Evolutionary conservation across 2,797 vertebrate species (phyloP).

Genomic region (Dicrostonyx torquatus): DNA sequence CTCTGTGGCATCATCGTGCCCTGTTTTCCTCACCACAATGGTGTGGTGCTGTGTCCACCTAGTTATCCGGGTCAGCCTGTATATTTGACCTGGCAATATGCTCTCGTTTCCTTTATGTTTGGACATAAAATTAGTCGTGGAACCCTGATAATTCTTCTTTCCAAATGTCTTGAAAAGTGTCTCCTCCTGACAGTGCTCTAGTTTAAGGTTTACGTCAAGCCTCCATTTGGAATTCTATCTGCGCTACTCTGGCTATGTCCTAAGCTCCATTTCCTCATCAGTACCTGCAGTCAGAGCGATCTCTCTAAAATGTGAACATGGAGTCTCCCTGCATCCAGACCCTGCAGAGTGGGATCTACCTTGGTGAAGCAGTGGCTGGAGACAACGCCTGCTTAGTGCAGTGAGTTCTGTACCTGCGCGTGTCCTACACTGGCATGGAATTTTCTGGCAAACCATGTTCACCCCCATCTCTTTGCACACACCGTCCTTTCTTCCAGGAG

Average conservation of each 20-base stretch:
- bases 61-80: not conserved
- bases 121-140: not conserved
- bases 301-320: not conserved
- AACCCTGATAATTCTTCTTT: not conserved
- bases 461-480: rapidly evolving
- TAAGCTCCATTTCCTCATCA: not conserved
- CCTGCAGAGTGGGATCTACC: not conserved
- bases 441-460: too few species aligned
- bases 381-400: rapidly evolving
- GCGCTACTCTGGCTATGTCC: not conserved
- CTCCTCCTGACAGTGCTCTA: too few species aligned
- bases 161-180: not conserved
- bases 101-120: not conserved
- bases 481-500: not conserved
- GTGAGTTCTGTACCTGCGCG: not conserved
- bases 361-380: not conserved
- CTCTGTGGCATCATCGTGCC: not conserved
- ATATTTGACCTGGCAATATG: not conserved
- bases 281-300: not conserved
- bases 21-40: not conserved
- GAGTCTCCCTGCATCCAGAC: not conserved
- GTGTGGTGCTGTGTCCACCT: too few species aligned
- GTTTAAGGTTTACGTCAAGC: not conserved
- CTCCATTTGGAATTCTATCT: not conserved
- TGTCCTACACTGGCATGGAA: rapidly evolving